Base-by-base conservation (phyloP, 2,797 vertebrate species). In the Spondyliosoma cantharus region DNA sequence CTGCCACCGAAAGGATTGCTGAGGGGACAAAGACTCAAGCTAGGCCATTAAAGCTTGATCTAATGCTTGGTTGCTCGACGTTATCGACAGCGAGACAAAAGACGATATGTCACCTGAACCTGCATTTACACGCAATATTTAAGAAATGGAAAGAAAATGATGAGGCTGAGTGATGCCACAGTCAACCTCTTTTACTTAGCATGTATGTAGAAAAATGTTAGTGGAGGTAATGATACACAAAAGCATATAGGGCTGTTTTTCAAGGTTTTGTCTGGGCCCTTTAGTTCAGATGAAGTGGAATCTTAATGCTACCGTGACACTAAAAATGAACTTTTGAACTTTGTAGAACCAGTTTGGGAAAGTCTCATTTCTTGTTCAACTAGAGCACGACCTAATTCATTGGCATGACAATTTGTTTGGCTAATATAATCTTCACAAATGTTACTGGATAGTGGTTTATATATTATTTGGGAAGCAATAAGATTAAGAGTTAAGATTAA, bases 21-120 rank as follows among this genome's bases (percentile, higher is more conserved):
- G 54, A 74, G 71, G 52, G 83, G 68, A 67, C 53, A 59, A 43
- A 74, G 65, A 75, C 54, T 58, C 52, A 20, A 45, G 49, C n/a
- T 7, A 2, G 22, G 32, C 71, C 72, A 66, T 81, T 74, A 80
- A 64, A 71, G 48, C 78, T 80, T 63, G 54, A 85, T 76, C 69
- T 54, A 62, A 64, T 45, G 66, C 60, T 79, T 37, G 54, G 83
- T 68, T 13, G 13, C 71, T 89, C 46, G 1, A 76, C 56, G 13
- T 70, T 80, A 45, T 73, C 49, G 17, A 76, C 70, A 72, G 83
- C 48, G n/a, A 64, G 70, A 81, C 37, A 50, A 76, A 71, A 75
- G 12, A 77, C 13, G 16, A 48, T 14, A 57, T 45, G 65, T 66
- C 59, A 48, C 25, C 14, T 69, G 8, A 13, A 7, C 3, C 63